phyloP scores from a whole-genome alignment of 2,888 invertebrate genomes.

The Agrotis clavis region DNA sequence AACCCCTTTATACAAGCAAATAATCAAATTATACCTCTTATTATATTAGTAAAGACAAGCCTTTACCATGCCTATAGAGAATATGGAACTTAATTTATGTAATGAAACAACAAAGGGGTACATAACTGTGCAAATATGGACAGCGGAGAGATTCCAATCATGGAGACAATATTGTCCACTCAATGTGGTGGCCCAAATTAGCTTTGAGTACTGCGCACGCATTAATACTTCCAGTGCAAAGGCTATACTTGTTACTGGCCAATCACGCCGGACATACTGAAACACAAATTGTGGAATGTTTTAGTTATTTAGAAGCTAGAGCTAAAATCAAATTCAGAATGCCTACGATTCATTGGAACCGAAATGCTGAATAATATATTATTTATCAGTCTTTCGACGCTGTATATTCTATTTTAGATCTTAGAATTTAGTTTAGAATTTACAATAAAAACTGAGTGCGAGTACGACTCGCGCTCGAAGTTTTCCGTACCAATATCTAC shows the following conservation, averaged over 20 bases:
- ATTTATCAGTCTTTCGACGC: neutral
- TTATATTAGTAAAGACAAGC: too few relatives aligned
- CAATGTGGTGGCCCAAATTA: conserved; percentile 45
- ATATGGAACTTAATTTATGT: conserved; percentile 10
- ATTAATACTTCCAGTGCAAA: conserved; percentile 42
- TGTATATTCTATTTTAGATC: conserved; percentile 4
- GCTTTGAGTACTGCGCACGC: conserved; percentile 45
- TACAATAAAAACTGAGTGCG: neutral
- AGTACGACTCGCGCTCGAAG: too few relatives aligned
- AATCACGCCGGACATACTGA: conserved; percentile 31
- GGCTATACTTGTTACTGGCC: conserved; percentile 29
- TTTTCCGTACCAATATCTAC: too few relatives aligned
- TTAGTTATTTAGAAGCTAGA: neutral
- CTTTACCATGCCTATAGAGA: neutral
- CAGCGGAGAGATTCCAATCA: conserved; percentile 43
- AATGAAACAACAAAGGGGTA: conserved; percentile 25
- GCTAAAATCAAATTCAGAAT: neutral
- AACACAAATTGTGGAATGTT: conserved; percentile 5
- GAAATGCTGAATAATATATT: neutral
- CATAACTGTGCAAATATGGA: conserved; percentile 26
- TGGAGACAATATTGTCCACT: conserved; percentile 41
- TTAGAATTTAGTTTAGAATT: neutral
- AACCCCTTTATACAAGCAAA: too few relatives aligned
- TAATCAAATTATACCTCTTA: too few relatives aligned
- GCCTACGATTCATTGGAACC: neutral